phyloP scores from a whole-genome alignment of 2,888 invertebrate genomes.

The Tanypteryx hageni region DNA sequence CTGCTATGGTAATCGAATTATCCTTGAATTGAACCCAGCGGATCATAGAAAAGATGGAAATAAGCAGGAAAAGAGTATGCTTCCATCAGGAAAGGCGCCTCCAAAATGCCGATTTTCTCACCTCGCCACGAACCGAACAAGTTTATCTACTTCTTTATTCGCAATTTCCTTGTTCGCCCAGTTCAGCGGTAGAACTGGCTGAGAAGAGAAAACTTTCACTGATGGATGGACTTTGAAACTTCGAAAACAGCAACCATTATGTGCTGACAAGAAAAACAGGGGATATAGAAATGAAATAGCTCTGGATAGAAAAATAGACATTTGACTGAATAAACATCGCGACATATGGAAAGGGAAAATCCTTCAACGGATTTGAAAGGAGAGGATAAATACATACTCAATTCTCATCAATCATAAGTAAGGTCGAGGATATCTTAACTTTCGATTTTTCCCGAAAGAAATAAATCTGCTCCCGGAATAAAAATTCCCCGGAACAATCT shows the following conservation, averaged over 20 bases:
- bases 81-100: not conserved
- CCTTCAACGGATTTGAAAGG: not conserved
- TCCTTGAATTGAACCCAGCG: too few species aligned
- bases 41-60: not conserved
- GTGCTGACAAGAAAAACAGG: not conserved
- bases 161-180: not conserved
- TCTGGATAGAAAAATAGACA: not conserved
- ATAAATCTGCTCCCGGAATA: conserved; percentile 7
- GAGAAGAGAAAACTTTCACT: not conserved
- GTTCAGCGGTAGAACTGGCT: not conserved
- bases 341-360: not conserved
- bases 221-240: not conserved
- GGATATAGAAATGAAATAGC: conserved; percentile 1
- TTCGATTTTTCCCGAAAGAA: not conserved
- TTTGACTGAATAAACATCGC: conserved; percentile 1
- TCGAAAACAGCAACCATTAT: not conserved
- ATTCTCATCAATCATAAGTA: conserved; percentile 3
- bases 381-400: conserved; percentile 4
- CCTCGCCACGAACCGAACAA: not conserved
- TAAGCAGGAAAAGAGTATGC: not conserved
- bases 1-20: not conserved
- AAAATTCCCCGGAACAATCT: not conserved
- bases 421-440: not conserved
- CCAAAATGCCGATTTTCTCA: not conserved
- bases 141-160: not conserved